Conservation (phyloP, 2,113 vertebrate genomes). For the Poeciliopsis retropinna region DNA sequence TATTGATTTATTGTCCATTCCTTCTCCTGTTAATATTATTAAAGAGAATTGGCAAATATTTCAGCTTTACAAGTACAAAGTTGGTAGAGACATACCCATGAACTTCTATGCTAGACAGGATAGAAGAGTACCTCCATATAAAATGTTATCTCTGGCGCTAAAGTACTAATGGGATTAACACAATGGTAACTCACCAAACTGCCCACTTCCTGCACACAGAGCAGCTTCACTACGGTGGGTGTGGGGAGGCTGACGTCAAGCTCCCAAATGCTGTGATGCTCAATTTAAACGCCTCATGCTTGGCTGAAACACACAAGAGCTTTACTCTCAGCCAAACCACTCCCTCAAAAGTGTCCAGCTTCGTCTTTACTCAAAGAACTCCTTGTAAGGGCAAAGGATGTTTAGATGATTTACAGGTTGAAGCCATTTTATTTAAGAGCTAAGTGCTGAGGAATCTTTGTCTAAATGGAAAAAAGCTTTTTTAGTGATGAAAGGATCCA, state of each 20-base stretch:
- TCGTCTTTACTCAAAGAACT: constrained; percentile 63
- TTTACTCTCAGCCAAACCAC: constrained; percentile 52
- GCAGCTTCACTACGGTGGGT: constrained; percentile 41
- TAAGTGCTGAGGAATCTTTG: constrained; percentile 35
- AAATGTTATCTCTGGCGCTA: constrained; percentile 25
- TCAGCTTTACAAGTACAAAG: no score
- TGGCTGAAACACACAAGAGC: constrained; percentile 59
- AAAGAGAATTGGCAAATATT: no score
- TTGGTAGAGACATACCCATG: no score
- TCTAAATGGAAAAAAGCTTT: constrained; percentile 64
- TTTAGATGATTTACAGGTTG: constrained; percentile 64
- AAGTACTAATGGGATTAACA: constrained; percentile 62
- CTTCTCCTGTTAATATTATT: no score
- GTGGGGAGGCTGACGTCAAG: constrained; percentile 62
- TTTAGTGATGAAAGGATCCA: constrained; percentile 50
- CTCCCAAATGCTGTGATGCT: constrained; percentile 59
- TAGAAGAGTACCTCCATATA: not conserved
- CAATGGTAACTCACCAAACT: constrained; percentile 50
- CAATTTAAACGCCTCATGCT: constrained; percentile 62
- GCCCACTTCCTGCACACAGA: constrained; percentile 30
- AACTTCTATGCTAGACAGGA: no score
- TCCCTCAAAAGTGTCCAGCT: constrained; percentile 48
- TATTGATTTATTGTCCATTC: no score
- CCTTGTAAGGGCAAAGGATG: constrained; percentile 69
- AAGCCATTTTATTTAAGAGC: constrained; percentile 53